These are phyloP conservation scores for Cyrtonyx montezumae DNA, from an alignment of 2,113 vertebrate species.

Conservation along the genomic window DNA sequence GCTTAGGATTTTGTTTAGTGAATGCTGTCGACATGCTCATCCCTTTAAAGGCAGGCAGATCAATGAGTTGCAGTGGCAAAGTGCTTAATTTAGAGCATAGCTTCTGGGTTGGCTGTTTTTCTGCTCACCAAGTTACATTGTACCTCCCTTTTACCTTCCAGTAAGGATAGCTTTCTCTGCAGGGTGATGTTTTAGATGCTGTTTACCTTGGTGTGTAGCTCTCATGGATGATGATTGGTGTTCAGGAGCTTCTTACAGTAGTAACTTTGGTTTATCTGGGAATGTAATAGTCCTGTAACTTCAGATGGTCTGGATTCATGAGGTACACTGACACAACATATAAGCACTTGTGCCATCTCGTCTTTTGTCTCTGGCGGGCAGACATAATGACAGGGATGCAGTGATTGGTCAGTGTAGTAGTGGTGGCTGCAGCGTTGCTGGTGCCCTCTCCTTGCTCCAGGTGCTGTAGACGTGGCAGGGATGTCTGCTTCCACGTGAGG, in stretches of 20 bases:
- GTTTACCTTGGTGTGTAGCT: neutral
- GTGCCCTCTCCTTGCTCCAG: neutral
- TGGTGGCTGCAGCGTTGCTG: neutral
- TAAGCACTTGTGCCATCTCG: neutral
- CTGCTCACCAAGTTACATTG: neutral
- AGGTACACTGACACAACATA: neutral
- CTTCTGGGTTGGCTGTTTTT: neutral
- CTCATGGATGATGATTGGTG: neutral
- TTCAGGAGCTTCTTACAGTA: neutral
- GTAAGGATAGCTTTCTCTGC: neutral
- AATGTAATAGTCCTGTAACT: neutral
- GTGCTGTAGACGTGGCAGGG: neutral
- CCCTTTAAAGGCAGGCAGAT: neutral
- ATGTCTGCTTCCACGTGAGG: slow-evolving; percentile 2
- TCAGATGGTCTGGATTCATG: neutral
- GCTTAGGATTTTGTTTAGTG: neutral
- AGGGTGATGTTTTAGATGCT: neutral
- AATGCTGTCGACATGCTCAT: neutral
- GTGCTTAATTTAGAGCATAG: neutral
- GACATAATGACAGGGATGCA: neutral
- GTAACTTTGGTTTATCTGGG: neutral
- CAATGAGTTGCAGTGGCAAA: neutral
- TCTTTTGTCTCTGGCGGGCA: neutral
- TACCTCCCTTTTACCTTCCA: neutral
- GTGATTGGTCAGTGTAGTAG: neutral